Conservation (phyloP, 2,888 invertebrate species). For the Eretmocerus hayati region DNA sequence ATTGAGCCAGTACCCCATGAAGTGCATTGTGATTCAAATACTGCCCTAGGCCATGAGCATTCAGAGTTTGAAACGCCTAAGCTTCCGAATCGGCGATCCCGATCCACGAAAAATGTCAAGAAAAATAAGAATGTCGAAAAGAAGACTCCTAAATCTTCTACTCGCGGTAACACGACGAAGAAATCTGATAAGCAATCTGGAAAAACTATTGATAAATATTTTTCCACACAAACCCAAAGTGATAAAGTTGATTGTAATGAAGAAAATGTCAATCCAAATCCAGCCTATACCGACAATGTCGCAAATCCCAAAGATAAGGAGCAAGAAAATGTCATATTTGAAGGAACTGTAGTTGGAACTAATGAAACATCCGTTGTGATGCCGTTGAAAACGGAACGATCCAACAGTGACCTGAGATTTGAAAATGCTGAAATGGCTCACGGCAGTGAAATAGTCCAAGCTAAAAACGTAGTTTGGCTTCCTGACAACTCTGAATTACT, state of each 20-base stretch:
- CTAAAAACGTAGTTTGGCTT: slow-evolving; percentile 21
- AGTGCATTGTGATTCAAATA: too few species aligned
- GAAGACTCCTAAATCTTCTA: slow-evolving; percentile 2
- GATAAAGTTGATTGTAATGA: slow-evolving; percentile 2
- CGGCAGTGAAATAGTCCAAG: slow-evolving; percentile 13
- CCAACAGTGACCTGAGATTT: slow-evolving; percentile 1
- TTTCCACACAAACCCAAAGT: background rate
- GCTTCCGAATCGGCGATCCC: background rate
- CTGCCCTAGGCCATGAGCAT: too few species aligned
- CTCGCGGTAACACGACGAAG: slow-evolving; percentile 1
- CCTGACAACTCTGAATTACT: slow-evolving; percentile 10
- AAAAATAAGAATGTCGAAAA: slow-evolving; percentile 2
- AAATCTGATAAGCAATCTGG: background rate
- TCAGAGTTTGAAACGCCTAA: too few species aligned
- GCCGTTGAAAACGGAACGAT: slow-evolving; percentile 10
- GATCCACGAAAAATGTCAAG: background rate
- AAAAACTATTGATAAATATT: slow-evolving; percentile 11
- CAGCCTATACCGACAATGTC: background rate
- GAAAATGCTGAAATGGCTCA: slow-evolving; percentile 9
- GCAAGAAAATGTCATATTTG: slow-evolving; percentile 11
- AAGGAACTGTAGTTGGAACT: slow-evolving; percentile 14
- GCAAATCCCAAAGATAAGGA: background rate
- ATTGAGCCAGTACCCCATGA: too few species aligned
- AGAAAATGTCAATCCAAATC: slow-evolving; percentile 9
- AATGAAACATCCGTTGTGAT: slow-evolving; percentile 11